phyloP scores from a whole-genome alignment of 2,113 vertebrate genomes.

The Erpornis zantholeuca region DNA sequence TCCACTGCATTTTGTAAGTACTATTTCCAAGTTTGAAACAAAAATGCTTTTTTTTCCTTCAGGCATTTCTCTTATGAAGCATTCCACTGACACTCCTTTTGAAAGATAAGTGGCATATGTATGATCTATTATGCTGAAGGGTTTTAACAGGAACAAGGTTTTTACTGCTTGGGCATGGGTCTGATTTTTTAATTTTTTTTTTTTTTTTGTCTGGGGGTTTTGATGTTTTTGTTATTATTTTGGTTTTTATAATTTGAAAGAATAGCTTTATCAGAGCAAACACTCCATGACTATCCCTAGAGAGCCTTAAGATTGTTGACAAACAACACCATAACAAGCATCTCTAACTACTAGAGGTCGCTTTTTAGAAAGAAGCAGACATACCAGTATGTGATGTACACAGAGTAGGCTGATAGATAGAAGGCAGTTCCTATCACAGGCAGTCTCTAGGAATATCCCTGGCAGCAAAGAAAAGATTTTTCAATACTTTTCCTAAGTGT shows the following conservation, averaged over 20 bases:
- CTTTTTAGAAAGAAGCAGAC: neutral
- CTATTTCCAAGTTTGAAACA: neutral
- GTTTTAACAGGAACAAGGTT: neutral
- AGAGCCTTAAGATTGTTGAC: neutral
- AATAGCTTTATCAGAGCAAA: neutral
- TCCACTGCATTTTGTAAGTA: neutral
- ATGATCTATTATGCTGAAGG: neutral
- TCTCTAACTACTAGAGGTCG: neutral
- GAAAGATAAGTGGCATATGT: neutral
- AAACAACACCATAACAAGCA: neutral
- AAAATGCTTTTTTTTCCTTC: neutral
- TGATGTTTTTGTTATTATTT: neutral
- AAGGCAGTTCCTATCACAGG: neutral
- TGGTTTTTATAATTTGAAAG: neutral
- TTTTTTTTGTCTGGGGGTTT: neutral
- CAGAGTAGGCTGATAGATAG: neutral
- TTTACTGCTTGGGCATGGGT: neutral
- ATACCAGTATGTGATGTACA: neutral
- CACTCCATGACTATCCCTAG: neutral
- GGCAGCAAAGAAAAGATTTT: neutral
- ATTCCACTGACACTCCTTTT: neutral
- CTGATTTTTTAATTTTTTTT: no score
- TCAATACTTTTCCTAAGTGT: neutral
- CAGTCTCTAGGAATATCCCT: neutral
- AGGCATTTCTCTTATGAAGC: neutral